Base-by-base conservation (phyloP, 2,888 invertebrate species). In the Zygothrica quintamaculata region DNA sequence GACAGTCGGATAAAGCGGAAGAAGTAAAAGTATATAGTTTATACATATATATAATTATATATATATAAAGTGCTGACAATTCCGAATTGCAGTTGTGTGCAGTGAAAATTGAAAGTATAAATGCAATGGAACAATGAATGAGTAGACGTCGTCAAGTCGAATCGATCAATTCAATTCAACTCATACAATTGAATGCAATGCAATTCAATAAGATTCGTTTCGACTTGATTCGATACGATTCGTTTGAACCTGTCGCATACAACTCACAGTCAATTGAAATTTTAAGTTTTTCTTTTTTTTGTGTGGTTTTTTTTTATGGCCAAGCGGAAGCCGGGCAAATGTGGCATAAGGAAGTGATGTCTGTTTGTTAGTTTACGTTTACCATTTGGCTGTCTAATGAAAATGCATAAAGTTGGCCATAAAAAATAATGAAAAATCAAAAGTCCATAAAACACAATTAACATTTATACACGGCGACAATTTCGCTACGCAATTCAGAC, bases 361-460 rank as follows among this genome's bases (percentile, higher is more conserved):
- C 46, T 59, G 31, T 50, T 48, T 55, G 58, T 39, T 58, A n/a
- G n/a, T n/a, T 51, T 25, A 43, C 43, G 36, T 47, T 34, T 51
- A 40, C 33, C 62, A 51, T 51, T 62, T 46, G 33, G 7, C 44
- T 39, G 37, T 81, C 65, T 51, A 75, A 85, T 77, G 71, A 58
- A 80, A 77, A 70, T 60, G 42, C 42, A 55, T 39, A 34, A 34
- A 55, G 37, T 31, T 7, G 37, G 13, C 36, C 6, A 50, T 58
- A 60, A 67, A 61, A 66, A 46, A n/a, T 52, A 43, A 70, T 67
- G 53, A 62, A 69, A 81, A 66, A 60, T 72, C 60, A 55, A 76
- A 70, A 70, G 67, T 60, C 77, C 52, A 76, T 85, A 80, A 80
- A 80, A 47, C 57, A 64, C 84, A 85, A 79, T 80, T 82, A 79